Conservation (phyloP, 23 tunicate species). For the Ascidia mentula region DNA sequence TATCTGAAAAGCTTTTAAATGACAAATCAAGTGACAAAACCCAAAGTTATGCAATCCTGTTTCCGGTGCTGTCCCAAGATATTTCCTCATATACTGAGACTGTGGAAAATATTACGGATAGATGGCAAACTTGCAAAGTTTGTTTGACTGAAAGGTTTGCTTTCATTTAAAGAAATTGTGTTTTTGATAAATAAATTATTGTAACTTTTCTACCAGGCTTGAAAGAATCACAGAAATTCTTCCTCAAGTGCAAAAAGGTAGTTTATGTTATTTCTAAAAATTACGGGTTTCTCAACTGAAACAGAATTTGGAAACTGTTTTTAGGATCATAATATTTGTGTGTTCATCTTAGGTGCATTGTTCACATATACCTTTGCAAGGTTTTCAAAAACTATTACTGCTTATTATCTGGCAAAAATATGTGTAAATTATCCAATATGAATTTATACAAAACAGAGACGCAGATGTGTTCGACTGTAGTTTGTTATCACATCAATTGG, state of each 20-base stretch:
- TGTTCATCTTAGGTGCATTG: too few species aligned
- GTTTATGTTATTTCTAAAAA: neutral
- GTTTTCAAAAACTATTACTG: too few species aligned
- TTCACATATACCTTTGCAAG: too few species aligned
- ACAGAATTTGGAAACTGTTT: too few species aligned
- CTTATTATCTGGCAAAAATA: too few species aligned
- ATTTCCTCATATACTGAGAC: slow-evolving; percentile 36
- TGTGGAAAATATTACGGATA: slow-evolving; percentile 33
- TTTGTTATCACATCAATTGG: too few species aligned
- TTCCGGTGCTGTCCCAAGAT: slow-evolving; percentile 9
- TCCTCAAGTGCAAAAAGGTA: slow-evolving; percentile 85
- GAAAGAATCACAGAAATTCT: slow-evolving; percentile 37
- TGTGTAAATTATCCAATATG: too few species aligned
- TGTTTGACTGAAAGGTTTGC: slow-evolving; percentile 49
- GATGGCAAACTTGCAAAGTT: slow-evolving; percentile 61
- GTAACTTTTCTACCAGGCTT: slow-evolving; percentile 30
- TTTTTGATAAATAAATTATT: neutral
- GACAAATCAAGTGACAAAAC: neutral
- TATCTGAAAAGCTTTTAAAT: neutral
- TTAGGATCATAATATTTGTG: too few species aligned
- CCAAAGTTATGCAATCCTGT: neutral
- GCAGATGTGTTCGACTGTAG: too few species aligned
- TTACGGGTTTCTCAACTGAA: too few species aligned
- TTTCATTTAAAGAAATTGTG: neutral
- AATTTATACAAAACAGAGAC: too few species aligned